Evolutionary conservation across 2,113 vertebrate species (phyloP), one percentile per base, ranked within the genome.

Genomic region (Forbesichthys agassizii): DNA sequence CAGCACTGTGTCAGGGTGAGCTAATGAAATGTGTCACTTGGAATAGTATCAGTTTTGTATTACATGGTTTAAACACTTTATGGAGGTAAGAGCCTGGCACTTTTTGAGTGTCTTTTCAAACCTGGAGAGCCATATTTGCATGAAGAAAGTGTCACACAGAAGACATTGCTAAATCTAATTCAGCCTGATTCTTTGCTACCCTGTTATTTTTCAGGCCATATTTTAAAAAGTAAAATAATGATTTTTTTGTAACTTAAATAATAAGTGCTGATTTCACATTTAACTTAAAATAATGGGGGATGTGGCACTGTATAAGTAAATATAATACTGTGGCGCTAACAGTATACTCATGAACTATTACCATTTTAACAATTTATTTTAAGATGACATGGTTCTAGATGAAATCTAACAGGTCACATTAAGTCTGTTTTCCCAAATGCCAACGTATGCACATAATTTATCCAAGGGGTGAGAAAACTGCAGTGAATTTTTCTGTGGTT

Each of bases 21-120:
- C 69, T 88, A 83, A 87, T 77, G 76, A 90, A 78, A 69, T 69
- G 66, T 66, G 55, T 74, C 67, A 27, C 73, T 83, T 61, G 36
- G 13, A 14, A 53, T 61, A 61, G 33, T 66, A 80, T 80, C 64
- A 33, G 54, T 64, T 79, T 69, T 48, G 68, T 58, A 67, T 69
- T 27, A 12, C 33, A 75, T 42, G 80, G 70, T 66, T 54, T 46
- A 73, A 73, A 49, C 53, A 36, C 53, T 72, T 85, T 71, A 61
- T 79, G 66, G 47, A 53, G n/a, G 61, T 55, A 33, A 14, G 47
- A 58, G 54, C 56, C 64, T 57, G 65, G 68, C 61, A 58, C 62
- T 16, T 33, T 51, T 48, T 33, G 49, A 47, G 42, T 5, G 11
- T 69, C 66, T 75, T 16, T 4, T 60, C 13, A 9, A 57, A 46